These are phyloP conservation scores for Pluvialis apricaria DNA, from an alignment of 2,113 vertebrate species.

Conservation along the genomic window DNA sequence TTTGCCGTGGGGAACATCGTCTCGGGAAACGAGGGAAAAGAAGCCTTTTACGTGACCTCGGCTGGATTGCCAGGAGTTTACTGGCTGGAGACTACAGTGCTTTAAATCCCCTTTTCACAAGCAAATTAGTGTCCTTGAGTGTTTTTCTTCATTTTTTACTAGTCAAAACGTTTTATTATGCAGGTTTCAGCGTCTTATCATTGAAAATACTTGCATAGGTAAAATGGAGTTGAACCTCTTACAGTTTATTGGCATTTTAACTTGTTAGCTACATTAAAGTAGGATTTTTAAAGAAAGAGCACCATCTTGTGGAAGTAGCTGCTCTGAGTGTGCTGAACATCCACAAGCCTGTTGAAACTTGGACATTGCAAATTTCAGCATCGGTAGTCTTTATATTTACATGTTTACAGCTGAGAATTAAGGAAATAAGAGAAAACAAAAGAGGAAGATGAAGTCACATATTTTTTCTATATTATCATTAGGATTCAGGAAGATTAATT, in stretches of 20 bases:
- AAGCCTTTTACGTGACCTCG: not conserved
- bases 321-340: not conserved
- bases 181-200: not conserved
- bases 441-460: not conserved
- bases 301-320: constrained; percentile 64
- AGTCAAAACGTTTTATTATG: not conserved
- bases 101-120: not conserved
- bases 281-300: constrained; percentile 56
- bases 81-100: not conserved
- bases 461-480: not conserved
- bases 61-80: not conserved
- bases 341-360: not conserved
- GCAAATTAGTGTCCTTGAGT: not conserved
- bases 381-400: not conserved
- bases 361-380: not conserved
- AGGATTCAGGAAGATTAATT: not conserved
- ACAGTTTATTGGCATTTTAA: not conserved
- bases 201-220: not conserved
- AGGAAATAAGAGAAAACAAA: not conserved
- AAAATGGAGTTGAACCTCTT: not conserved
- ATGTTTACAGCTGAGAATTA: not conserved
- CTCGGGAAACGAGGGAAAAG: not conserved
- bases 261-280: not conserved
- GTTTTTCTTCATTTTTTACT: not conserved
- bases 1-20: not conserved